Evolutionary conservation across 2,888 invertebrate genomes (phyloP), one percentile per base, ranked within the genome.

Genomic region (Torymus tubicola): DNA sequence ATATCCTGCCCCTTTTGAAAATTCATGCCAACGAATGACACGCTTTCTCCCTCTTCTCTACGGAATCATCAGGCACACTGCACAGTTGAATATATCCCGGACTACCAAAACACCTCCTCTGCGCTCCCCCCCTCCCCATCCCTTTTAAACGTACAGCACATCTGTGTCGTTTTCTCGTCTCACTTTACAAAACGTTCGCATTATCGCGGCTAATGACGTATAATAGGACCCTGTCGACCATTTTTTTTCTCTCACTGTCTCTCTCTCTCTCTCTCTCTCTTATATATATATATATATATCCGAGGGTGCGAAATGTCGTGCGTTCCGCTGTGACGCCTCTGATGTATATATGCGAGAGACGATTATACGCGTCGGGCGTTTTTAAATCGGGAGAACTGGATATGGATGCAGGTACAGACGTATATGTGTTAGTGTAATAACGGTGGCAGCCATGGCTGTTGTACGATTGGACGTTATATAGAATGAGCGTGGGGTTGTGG

Each of bases 161-260:
- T 64, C 64, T 64, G 64, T 64, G 64, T 64, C 64, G 42, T 50
- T 65, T 50, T 18, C 65, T 24, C 50, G 65, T 52, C 21, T 16
- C 18, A 31, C 14, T 50, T 42, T 50, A 71, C 71, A 61, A 71
- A 71, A 71, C 69, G 69, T 4, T 64, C 63, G 42, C 42, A 42
- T 42, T 42, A 42, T 42, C 42, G 42, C 50, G 18, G 83, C 88
- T 90, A 89, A 89, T 89, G 88, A 87, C 86, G 84, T 85, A 87
- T 88, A 88, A 90, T 89, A 50, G 74, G 64, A 52, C 68, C 63
- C 52, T 10, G 50, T 52, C 21, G 24, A 13, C 31, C 13, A 11
- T 53, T 16, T 55, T 42, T 53, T 61, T 16, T 55, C 21, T 21
- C 10, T 53, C 8, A n/a, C n/a, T n/a, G n/a, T 31, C 14, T 42